These are phyloP conservation scores for Drosophila quinaria DNA, from an alignment of 2,888 invertebrate species.

Conservation along the genomic window DNA sequence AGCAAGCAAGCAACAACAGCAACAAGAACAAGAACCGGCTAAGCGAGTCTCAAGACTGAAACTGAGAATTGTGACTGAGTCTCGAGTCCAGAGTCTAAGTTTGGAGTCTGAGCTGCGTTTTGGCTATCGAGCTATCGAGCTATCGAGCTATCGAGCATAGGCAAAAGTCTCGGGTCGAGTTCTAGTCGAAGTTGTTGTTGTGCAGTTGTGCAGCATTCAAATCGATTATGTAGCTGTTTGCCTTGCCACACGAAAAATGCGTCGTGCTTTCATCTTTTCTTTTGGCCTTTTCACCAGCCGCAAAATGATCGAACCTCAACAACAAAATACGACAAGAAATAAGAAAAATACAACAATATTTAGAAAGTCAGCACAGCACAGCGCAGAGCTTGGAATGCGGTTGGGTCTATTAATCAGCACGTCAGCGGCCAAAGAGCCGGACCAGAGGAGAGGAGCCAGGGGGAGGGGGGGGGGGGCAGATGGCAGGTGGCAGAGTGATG, in stretches of 20 bases:
- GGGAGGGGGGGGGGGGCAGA: not conserved
- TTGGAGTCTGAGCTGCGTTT: slow-evolving; percentile 38
- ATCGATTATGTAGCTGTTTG: slow-evolving; percentile 72
- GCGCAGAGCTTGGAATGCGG: slow-evolving; percentile 77
- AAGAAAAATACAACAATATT: slow-evolving; percentile 56
- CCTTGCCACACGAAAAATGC: slow-evolving; percentile 57
- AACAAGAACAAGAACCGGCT: slow-evolving; percentile 78
- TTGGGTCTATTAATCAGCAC: slow-evolving; percentile 79
- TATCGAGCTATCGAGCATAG: slow-evolving; percentile 7
- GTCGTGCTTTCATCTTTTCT: slow-evolving; percentile 38
- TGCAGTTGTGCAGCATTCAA: slow-evolving; percentile 60
- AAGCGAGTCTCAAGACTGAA: slow-evolving; percentile 67
- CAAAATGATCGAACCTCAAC: slow-evolving; percentile 41
- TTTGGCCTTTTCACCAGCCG: slow-evolving; percentile 56
- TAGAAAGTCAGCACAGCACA: slow-evolving; percentile 76
- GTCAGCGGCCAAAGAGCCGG: slow-evolving; percentile 47
- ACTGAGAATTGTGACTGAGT: slow-evolving; percentile 17
- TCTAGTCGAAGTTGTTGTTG: slow-evolving; percentile 13
- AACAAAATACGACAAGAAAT: slow-evolving; percentile 33
- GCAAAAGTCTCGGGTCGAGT: slow-evolving; percentile 10
- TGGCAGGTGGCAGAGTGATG: slow-evolving; percentile 4
- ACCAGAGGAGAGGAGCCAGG: not conserved
- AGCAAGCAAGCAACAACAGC: slow-evolving; percentile 52
- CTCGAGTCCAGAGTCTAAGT: slow-evolving; percentile 41
- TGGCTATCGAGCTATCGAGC: slow-evolving; percentile 7